These are phyloP conservation scores for Ivindomyrus marchei DNA, from an alignment of 2,113 vertebrate genomes.

Conservation along the genomic window DNA sequence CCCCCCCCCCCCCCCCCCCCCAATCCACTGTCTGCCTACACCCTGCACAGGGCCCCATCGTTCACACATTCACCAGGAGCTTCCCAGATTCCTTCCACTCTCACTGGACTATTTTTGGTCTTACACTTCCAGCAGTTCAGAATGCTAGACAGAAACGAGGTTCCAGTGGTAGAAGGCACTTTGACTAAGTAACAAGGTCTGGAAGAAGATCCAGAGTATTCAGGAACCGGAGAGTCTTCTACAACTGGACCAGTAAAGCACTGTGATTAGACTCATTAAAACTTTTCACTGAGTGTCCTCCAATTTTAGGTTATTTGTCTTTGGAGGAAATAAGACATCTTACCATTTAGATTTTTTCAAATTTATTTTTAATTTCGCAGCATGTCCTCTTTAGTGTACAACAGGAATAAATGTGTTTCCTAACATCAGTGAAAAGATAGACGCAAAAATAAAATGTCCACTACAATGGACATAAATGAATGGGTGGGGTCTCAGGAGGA, in stretches of 20 bases:
- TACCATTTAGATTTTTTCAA: too few species aligned
- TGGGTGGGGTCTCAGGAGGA: not conserved
- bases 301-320: too few species aligned
- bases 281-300: not conserved
- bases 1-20: not conserved
- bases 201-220: not conserved
- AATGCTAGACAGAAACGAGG: constrained; percentile 3
- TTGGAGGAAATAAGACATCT: too few species aligned
- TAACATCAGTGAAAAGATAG: too few species aligned
- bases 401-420: too few species aligned
- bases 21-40: constrained; percentile 22
- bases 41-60: not conserved
- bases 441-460: too few species aligned
- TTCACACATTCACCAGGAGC: constrained; percentile 20
- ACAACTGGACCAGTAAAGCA: not conserved
- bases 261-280: not conserved
- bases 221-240: not conserved
- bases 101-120: constrained; percentile 43
- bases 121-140: constrained; percentile 3
- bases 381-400: too few species aligned
- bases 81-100: constrained; percentile 46
- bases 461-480: too few species aligned
- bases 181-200: not conserved
- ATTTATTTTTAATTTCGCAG: too few species aligned
- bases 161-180: not conserved